Conservation (phyloP, 2,888 invertebrate genomes). For the Eristalinus sepulchralis region DNA sequence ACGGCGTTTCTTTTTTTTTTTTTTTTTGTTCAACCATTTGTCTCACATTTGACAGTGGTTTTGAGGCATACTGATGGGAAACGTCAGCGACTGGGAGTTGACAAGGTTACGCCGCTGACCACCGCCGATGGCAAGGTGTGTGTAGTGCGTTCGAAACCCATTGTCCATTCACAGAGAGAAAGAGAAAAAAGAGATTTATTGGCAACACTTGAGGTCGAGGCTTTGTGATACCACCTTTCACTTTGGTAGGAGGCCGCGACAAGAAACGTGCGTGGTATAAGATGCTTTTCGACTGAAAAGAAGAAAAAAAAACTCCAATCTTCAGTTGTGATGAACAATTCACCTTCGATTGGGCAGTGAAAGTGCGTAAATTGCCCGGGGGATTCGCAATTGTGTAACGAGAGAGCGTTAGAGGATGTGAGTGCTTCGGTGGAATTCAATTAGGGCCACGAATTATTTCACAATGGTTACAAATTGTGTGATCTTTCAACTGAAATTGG, state of each 20-base stretch:
- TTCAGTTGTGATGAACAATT: not conserved
- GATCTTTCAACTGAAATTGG: not conserved
- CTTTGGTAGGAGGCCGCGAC: constrained; percentile 30
- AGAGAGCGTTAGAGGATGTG: not conserved
- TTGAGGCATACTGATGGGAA: not conserved
- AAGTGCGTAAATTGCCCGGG: not conserved
- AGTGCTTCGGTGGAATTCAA: not conserved
- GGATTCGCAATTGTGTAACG: not conserved
- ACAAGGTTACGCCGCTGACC: constrained; percentile 59
- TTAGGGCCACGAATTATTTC: not conserved
- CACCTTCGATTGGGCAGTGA: not conserved
- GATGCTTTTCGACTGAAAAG: constrained; percentile 16
- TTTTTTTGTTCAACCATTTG: not conserved
- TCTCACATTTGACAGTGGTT: not conserved
- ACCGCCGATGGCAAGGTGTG: not conserved
- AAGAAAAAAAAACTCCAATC: not conserved
- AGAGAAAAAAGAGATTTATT: constrained; percentile 63
- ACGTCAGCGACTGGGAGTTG: constrained; percentile 42
- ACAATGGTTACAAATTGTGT: not conserved
- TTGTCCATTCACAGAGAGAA: constrained; percentile 38
- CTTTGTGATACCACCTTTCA: constrained; percentile 46
- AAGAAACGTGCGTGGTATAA: constrained; percentile 5
- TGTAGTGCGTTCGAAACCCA: not conserved
- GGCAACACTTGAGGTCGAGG: constrained; percentile 41
- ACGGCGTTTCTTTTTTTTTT: constrained; percentile 1